These are phyloP conservation scores for Lycocerus yunnanus DNA, from an alignment of 2,888 invertebrate genomes.

Conservation along the genomic window DNA sequence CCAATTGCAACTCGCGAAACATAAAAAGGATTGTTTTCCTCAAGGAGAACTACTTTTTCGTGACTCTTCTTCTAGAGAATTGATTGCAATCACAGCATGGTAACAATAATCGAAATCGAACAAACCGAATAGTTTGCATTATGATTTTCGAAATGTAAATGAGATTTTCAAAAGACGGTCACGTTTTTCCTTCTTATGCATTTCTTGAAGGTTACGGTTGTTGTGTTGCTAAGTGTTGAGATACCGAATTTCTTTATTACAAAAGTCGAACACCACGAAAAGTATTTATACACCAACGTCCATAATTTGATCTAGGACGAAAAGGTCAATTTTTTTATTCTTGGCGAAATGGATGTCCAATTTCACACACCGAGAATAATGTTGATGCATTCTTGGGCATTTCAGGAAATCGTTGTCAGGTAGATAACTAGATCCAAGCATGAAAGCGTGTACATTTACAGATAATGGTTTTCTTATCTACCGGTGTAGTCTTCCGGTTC, in stretches of 20 bases:
- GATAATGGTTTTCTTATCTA: not conserved
- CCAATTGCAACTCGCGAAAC: not conserved
- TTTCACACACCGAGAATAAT: not conserved
- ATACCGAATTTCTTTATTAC: not conserved
- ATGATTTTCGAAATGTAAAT: not conserved
- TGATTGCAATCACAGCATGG: conserved; percentile 14
- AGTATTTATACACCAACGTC: not conserved
- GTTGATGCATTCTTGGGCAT: not conserved
- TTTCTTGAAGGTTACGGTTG: not conserved
- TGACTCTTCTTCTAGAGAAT: conserved; percentile 13
- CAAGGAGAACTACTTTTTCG: conserved; percentile 18
- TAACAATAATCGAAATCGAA: conserved; percentile 7
- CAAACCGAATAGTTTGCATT: not conserved
- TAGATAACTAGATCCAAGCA: not conserved
- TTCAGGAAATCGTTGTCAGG: not conserved
- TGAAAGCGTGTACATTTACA: not conserved
- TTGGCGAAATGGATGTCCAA: not conserved
- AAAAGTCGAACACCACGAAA: not conserved
- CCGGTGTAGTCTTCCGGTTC: not conserved
- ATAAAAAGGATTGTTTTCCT: not conserved
- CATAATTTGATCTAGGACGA: no score
- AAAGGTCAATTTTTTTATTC: not conserved
- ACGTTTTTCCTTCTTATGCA: not conserved
- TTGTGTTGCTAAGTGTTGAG: not conserved
- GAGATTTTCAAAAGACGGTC: not conserved